These are phyloP conservation scores for Drosophila eohydei DNA, from an alignment of 2,888 invertebrate genomes.

Conservation along the genomic window DNA sequence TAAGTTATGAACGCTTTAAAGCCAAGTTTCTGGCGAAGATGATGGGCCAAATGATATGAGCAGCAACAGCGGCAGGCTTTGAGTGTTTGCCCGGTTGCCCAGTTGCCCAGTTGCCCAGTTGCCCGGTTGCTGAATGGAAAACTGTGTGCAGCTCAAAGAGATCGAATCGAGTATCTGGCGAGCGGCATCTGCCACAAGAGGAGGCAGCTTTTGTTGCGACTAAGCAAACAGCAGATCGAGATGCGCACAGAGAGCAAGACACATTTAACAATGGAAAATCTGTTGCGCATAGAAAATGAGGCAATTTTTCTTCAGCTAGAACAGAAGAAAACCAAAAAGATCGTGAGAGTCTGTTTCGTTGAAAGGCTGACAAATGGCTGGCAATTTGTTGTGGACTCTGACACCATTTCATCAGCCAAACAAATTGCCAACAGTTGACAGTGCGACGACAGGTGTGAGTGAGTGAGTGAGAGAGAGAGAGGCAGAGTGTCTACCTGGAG, in stretches of 20 bases:
- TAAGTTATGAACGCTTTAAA: constrained; percentile 73
- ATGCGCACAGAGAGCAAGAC: not conserved
- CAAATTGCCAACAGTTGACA: constrained; percentile 70
- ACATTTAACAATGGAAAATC: constrained; percentile 52
- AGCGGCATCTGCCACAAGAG: constrained; percentile 56
- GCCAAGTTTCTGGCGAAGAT: constrained; percentile 74
- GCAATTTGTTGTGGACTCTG: constrained; percentile 73
- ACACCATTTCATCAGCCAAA: constrained; percentile 73
- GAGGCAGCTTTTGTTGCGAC: constrained; percentile 11
- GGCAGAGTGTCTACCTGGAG: constrained; percentile 3
- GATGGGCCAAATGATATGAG: constrained; percentile 51
- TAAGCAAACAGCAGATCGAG: not conserved
- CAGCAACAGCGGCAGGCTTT: constrained; percentile 50
- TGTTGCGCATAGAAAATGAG: constrained; percentile 58
- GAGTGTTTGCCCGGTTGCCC: constrained; percentile 29
- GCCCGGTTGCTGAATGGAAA: constrained; percentile 62
- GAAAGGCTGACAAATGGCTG: constrained; percentile 73
- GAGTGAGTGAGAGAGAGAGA: not conserved
- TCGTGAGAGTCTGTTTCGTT: constrained; percentile 31
- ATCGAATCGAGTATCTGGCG: constrained; percentile 47
- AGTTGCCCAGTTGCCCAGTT: constrained; percentile 31
- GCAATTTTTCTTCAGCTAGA: constrained; percentile 53
- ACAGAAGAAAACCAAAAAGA: constrained; percentile 1
- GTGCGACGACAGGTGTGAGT: constrained; percentile 55
- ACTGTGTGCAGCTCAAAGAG: constrained; percentile 44